Evolutionary conservation across 2,888 invertebrate species (phyloP).

Genomic region (Hyppa rectilinea): DNA sequence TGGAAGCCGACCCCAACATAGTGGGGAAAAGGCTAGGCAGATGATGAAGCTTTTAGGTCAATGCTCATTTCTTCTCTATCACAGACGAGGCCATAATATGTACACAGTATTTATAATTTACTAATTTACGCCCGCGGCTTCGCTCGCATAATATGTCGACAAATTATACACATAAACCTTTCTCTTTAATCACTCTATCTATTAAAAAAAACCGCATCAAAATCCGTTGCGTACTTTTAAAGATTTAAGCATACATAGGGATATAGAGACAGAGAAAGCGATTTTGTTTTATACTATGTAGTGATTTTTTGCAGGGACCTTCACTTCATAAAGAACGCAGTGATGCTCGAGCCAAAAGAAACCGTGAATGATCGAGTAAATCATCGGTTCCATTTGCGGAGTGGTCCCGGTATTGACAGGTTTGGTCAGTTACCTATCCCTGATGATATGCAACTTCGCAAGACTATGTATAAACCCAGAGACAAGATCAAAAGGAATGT

Average conservation of each 20-base stretch:
- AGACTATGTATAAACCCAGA: background rate
- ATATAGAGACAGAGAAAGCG: too few species aligned
- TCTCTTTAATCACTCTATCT: too few species aligned
- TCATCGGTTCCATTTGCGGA: constrained; percentile 18
- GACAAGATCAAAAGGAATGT: background rate
- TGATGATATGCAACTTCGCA: constrained; percentile 14
- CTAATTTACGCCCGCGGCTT: too few species aligned
- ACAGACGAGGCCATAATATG: background rate
- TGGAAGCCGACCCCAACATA: too few species aligned
- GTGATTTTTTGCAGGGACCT: constrained; percentile 42
- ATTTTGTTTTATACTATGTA: too few species aligned
- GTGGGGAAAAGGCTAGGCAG: too few species aligned
- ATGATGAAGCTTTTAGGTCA: background rate
- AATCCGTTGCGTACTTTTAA: too few species aligned
- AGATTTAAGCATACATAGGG: too few species aligned
- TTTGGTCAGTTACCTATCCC: constrained; percentile 45
- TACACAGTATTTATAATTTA: too few species aligned
- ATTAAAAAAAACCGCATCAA: too few species aligned
- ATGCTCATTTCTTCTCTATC: background rate
- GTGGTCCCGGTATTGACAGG: constrained; percentile 46
- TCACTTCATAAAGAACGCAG: constrained; percentile 30
- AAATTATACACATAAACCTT: too few species aligned
- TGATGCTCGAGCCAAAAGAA: constrained; percentile 24
- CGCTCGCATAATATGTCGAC: too few species aligned
- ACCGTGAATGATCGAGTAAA: background rate